These are phyloP conservation scores for Drosophila macrospina DNA, from an alignment of 2,888 invertebrate species.

Conservation along the genomic window DNA sequence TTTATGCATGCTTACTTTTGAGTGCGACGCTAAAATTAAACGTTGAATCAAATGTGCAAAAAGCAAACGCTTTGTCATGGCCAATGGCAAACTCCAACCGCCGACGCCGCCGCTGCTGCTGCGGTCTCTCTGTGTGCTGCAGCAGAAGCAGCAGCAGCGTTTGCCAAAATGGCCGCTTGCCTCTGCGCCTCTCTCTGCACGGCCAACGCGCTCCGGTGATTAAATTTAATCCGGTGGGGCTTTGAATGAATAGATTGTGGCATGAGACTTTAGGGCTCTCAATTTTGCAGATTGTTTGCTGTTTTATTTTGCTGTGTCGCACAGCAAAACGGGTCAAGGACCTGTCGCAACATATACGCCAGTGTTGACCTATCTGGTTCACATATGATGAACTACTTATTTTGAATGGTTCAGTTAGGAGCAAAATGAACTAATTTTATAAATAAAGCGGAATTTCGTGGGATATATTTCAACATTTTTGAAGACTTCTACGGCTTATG, in stretches of 20 bases:
- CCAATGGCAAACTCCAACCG: conserved; percentile 52
- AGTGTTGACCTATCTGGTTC: conserved; percentile 27
- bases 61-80: conserved; percentile 46
- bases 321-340: conserved; percentile 56
- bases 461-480: no score
- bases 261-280: conserved; percentile 33
- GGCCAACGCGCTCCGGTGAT: conserved; percentile 49
- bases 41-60: conserved; percentile 18
- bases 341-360: conserved; percentile 32
- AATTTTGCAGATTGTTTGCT: conserved; percentile 21
- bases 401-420: not conserved
- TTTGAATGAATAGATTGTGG: conserved; percentile 51
- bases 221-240: conserved; percentile 61
- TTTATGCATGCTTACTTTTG: conserved; percentile 10
- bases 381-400: conserved; percentile 10
- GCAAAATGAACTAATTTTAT: not conserved
- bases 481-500: no score
- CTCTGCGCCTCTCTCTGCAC: conserved; percentile 49
- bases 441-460: no score
- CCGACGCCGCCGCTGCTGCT: conserved; percentile 14
- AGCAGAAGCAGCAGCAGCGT: conserved; percentile 36
- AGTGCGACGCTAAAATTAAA: conserved; percentile 47
- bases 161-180: conserved; percentile 84
- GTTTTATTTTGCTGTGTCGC: conserved; percentile 19
- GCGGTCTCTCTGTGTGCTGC: conserved; percentile 27